Conservation (phyloP, 2,888 invertebrate species). For the Hirtodrosophila histrioides region DNA sequence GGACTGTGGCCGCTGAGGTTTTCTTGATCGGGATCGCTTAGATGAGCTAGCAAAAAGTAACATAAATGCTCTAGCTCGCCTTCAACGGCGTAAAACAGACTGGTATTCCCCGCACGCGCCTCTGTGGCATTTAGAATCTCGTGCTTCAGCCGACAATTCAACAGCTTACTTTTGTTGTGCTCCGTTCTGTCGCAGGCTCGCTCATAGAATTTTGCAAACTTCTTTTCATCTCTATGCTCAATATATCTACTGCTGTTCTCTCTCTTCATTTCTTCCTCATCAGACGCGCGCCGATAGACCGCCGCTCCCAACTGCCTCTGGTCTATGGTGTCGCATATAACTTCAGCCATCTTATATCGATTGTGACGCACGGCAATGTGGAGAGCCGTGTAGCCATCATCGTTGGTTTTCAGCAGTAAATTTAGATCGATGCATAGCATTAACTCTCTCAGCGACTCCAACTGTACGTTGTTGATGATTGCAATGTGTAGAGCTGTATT, state of each 20-base stretch:
- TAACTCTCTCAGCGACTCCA: constrained; percentile 65
- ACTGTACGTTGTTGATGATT: constrained; percentile 68
- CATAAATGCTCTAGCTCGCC: constrained; percentile 76
- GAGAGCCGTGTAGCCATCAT: constrained; percentile 81
- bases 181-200: constrained; percentile 57
- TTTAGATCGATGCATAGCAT: constrained; percentile 71
- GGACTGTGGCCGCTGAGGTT: constrained; percentile 80
- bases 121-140: constrained; percentile 77
- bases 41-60: constrained; percentile 80
- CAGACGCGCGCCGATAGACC: constrained; percentile 46
- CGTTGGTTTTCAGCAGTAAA: constrained; percentile 70
- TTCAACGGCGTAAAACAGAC: constrained; percentile 80
- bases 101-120: constrained; percentile 75
- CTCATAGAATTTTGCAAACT: constrained; percentile 67
- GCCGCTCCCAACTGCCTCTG: constrained; percentile 51
- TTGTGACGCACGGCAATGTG: constrained; percentile 80
- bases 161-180: constrained; percentile 16
- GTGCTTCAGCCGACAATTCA: constrained; percentile 50
- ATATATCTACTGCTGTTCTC: constrained; percentile 8
- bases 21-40: constrained; percentile 78
- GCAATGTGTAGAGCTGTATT: constrained; percentile 82
- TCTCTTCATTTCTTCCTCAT: constrained; percentile 2
- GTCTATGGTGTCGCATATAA: constrained; percentile 76
- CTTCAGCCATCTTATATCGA: constrained; percentile 74
- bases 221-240: constrained; percentile 30